Evolutionary conservation across 2,888 invertebrate genomes (phyloP).

Genomic region (Parnassius mnemosyne): DNA sequence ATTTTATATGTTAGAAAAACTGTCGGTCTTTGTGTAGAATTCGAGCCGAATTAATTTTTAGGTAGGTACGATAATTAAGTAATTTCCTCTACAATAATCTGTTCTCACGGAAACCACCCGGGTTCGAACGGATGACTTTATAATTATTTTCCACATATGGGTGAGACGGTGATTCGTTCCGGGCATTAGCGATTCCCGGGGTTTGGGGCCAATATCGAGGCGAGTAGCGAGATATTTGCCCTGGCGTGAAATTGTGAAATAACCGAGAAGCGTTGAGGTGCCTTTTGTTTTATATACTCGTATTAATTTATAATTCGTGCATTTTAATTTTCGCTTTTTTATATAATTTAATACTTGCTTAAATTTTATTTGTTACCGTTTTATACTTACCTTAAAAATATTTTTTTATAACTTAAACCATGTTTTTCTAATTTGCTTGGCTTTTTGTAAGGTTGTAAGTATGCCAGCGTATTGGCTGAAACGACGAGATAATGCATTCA

Average conservation of each 20-base stretch:
- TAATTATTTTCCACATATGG: slow-evolving; percentile 75
- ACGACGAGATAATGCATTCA: slow-evolving; percentile 55
- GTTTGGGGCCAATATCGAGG: slow-evolving; percentile 58
- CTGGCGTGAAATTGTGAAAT: slow-evolving; percentile 77
- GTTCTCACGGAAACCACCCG: slow-evolving; percentile 60
- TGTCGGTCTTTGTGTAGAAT: no score
- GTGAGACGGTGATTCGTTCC: slow-evolving; percentile 61
- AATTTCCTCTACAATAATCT: slow-evolving; percentile 50
- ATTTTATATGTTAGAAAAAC: no score
- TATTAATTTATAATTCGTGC: not conserved
- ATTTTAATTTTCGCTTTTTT: no score
- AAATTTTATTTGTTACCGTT: no score
- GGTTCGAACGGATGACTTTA: slow-evolving; percentile 57
- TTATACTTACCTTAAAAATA: no score
- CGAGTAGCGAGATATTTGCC: slow-evolving; percentile 69
- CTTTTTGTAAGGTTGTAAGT: no score
- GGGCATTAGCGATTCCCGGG: slow-evolving; percentile 67
- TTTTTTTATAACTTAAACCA: no score
- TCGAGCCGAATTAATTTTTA: not conserved
- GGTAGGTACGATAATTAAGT: slow-evolving; percentile 44
- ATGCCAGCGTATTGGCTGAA: slow-evolving; percentile 35
- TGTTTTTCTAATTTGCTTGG: no score
- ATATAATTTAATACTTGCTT: no score
- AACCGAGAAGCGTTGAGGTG: slow-evolving; percentile 52
- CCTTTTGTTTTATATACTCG: slow-evolving; percentile 33